phyloP scores from a whole-genome alignment of 2,888 invertebrate species.

The Aleiodes leptofemur region DNA sequence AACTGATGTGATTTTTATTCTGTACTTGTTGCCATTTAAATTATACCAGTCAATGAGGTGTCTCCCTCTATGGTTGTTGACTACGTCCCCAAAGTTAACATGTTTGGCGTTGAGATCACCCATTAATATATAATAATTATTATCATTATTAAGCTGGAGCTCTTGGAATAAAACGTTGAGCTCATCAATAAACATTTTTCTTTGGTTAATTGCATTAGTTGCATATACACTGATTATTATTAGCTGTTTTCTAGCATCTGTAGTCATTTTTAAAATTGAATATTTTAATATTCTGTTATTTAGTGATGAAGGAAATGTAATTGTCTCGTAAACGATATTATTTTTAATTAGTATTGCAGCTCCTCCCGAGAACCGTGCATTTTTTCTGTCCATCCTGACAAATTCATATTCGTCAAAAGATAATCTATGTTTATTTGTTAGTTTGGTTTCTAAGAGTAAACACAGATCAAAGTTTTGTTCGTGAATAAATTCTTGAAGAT shows the following conservation, averaged over 20 bases:
- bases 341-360: slow-evolving; percentile 40
- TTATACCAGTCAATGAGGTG: slow-evolving; percentile 17
- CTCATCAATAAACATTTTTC: not conserved
- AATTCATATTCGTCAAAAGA: slow-evolving; percentile 1
- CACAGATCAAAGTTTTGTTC: not conserved
- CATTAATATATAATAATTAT: slow-evolving; percentile 36
- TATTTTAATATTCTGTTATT: slow-evolving; percentile 38
- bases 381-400: slow-evolving; percentile 36
- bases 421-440: slow-evolving; percentile 36
- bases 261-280: slow-evolving; percentile 20
- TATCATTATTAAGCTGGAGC: not conserved
- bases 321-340: not conserved
- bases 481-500: slow-evolving; percentile 33
- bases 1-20: slow-evolving; percentile 25
- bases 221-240: slow-evolving; percentile 33
- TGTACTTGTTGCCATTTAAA: slow-evolving; percentile 13
- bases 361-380: slow-evolving; percentile 37
- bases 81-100: slow-evolving; percentile 33
- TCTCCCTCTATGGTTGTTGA: slow-evolving; percentile 29
- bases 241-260: not conserved
- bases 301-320: slow-evolving; percentile 3
- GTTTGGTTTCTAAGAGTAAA: slow-evolving; percentile 41
- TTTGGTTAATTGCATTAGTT: slow-evolving; percentile 11
- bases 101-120: slow-evolving; percentile 46
- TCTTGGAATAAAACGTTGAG: slow-evolving; percentile 11